Base-by-base conservation (phyloP, 2,797 vertebrate species). In the Xenentodon cancila region DNA sequence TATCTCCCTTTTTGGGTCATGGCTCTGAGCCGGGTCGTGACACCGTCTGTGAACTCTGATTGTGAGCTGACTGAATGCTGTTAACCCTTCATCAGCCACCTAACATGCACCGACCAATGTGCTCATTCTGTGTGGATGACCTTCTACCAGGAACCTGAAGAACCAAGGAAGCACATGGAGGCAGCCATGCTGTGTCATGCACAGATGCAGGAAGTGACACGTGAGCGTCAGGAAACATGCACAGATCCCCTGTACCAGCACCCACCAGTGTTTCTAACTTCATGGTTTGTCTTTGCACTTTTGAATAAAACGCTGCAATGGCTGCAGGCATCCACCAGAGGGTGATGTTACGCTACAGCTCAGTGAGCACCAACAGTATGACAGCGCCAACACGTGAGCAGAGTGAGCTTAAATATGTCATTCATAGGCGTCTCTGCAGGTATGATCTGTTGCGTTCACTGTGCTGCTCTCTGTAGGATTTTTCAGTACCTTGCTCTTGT, bases 401-500 rank as follows among this genome's bases (percentile, higher is more conserved):
- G 30, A 1, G 30, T 30, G 30, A 30, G 30, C 7, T 30, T 30
- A 37, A 37, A 15, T 15, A 13, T 15, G 37, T 40, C 37, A 40
- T 15, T 40, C 12, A 4, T 4, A 40, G 37, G 13, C 13, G 15
- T 13, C 9, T 37, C 34, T 37, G 9, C 34, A 37, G 37, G 13
- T 40, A 15, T 15, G 37, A 7, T 40, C 37, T 13, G 12, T 19
- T 44, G 9, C 18, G 5, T 37, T 37, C 34, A 13, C 1, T 27
- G 15, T 48, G 3, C 7, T 42, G 8, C 17, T 11, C 17, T 0
- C 17, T 0, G 19, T 16, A 3, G 11, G 20, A 8, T 7, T 13
- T 76, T 49, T 40, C 9, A 53, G 13, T 86, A 98, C 97, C 95
- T 97, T 98, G 81, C 80, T 94, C 84, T 93, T 94, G 90, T 84